Base-by-base conservation (phyloP, 2,113 vertebrate genomes). In the Piliocolobus tephrosceles region DNA sequence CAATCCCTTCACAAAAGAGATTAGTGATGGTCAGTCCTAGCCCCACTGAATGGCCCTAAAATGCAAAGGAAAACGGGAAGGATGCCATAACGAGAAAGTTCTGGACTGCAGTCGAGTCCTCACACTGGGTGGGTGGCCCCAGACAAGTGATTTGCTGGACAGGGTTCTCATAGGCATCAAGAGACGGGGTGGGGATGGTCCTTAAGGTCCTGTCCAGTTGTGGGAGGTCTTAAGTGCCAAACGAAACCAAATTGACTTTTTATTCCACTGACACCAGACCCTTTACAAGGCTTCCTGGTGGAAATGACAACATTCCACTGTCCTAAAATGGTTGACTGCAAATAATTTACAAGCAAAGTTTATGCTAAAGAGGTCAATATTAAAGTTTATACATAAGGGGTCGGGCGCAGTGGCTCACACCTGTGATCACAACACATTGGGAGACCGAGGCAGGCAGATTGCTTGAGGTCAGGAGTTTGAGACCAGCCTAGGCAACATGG, bases 81-180 rank as follows among this genome's bases (percentile, higher is more conserved):
- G 32, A 16, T 1, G 14, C 68, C 13, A 0, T 3, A 27, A 3
- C 9, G 4, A 10, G 8, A 64, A 50, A 20, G 43, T 5, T 45
- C 84, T 61, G n/a, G 25, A 3, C 23, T 4, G 73, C 52, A 23
- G 45, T 57, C 9, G 30, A 2, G 70, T 30, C 40, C 50, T 58
- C 16, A 17, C 8, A 8, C 55, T 11, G 13, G 3, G 32, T 50
- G 35, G 25, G 9, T 16, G 12, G 8, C 35, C 58, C 75, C 35
- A 30, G 76, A 16, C 35, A 79, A 78, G 45, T 38, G 30, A 22
- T 18, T 87, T 10, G 2, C 18, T 38, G 4, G 55, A 18, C 40
- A 2, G 3, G 17, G n/a, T 61, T n/a, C 16, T 72, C 80, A 58
- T 45, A 64, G 20, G 12, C n/a, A 22, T 66, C 5, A 0, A 13